Evolutionary conservation across 2,797 vertebrate genomes (phyloP), one percentile per base, ranked within the genome.

Genomic region (Yasuhikotakia modesta): DNA sequence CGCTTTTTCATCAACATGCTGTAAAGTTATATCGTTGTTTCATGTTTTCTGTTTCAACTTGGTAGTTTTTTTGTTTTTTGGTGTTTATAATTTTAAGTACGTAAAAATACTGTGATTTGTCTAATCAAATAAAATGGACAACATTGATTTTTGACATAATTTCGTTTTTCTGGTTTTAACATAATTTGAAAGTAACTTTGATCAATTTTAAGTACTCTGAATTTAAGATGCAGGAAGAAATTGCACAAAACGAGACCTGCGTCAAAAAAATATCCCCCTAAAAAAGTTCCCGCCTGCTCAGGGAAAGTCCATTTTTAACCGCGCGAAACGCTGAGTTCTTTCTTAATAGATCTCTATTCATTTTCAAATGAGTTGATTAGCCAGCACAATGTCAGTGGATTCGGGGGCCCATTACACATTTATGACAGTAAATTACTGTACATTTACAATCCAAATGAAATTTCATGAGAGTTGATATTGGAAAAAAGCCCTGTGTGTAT

Each of bases 361-460:
- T 93, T 93, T 92, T 90, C 91, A 93, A 94, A 94, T 93, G 91
- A 94, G 92, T 93, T 94, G 93, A 94, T 94, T 94, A 94, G 92
- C 92, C 91, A 93, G 91, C 92, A 92, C 91, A 91, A 91, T 93
- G 92, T 93, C 92, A 91, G 92, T 93, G 91, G 91, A 91, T 93
- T 92, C 91, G 91, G 93, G 92, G 91, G 89, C 90, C 93, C 91
- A 94, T 94, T 94, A 93, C 92, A 94, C 93, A 93, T 94, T 94
- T 93, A 93, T 94, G 93, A 93, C 92, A 91, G 92, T 93, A 93
- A 94, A 94, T 94, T 93, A 94, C 92, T 87, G 91, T 92, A 93
- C 93, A 94, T 94, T 94, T 94, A 94, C 92, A 93, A 94, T 92
- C 92, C 93, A 94, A 94, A 94, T 94, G 92, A 93, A 94, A 94